A percentile compares a stretch with the other conserved stretches of the same genome.
These are phyloP conservation scores for Gnatocerus cornutus DNA, from an alignment of 2,888 invertebrate species.

Conservation along the genomic window DNA sequence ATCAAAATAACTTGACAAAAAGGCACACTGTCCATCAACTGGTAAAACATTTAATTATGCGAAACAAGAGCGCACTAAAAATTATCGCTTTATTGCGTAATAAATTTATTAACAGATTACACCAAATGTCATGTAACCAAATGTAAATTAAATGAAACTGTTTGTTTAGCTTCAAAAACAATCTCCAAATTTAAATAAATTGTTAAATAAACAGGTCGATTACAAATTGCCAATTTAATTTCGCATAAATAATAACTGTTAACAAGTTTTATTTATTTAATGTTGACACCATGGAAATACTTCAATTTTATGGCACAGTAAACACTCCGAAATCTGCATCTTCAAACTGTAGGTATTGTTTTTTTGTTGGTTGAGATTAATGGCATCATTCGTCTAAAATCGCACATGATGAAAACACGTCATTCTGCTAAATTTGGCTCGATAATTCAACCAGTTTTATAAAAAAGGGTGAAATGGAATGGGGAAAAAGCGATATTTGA, in stretches of 20 bases:
- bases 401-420: too few species aligned
- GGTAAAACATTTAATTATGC: not conserved
- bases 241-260: conserved; percentile 26
- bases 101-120: conserved; percentile 31
- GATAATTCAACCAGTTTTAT: too few species aligned
- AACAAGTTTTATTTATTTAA: conserved; percentile 19
- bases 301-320: not conserved
- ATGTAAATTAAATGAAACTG: conserved; percentile 36
- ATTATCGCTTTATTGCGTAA: conserved; percentile 19
- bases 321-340: conserved; percentile 6
- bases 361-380: not conserved
- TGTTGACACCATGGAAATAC: not conserved
- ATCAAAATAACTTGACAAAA: too few species aligned
- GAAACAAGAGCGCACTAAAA: not conserved
- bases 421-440: too few species aligned
- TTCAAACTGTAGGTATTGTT: not conserved
- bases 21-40: too few species aligned
- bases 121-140: conserved; percentile 9
- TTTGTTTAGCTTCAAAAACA: conserved; percentile 36
- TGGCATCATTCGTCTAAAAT: too few species aligned
- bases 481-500: too few species aligned
- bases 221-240: conserved; percentile 37
- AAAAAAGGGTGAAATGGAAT: too few species aligned
- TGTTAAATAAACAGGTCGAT: conserved; percentile 31
- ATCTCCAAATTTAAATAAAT: conserved; percentile 36